These are phyloP conservation scores for Mus spicilegus DNA, from an alignment of 2,113 vertebrate species.

Conservation along the genomic window DNA sequence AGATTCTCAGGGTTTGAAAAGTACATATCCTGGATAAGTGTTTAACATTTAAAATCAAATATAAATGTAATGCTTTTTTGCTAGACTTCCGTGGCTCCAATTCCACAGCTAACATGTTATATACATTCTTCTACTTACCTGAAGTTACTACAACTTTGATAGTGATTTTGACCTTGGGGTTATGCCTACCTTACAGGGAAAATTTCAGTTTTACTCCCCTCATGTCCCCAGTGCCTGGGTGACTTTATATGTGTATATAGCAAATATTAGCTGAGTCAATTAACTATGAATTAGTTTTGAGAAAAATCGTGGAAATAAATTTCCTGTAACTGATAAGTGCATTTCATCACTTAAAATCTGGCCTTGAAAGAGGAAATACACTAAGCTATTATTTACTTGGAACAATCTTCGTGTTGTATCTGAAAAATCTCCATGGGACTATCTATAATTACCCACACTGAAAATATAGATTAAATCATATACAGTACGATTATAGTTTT, in stretches of 20 bases:
- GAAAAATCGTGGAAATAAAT: conserved; percentile 41
- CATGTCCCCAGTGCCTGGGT: neutral
- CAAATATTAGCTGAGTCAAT: conserved; percentile 20
- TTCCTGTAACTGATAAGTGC: neutral
- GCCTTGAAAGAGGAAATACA: conserved; percentile 50
- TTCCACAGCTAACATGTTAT: neutral
- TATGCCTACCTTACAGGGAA: neutral
- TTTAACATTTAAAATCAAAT: conserved; percentile 8
- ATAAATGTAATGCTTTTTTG: neutral
- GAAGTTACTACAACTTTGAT: neutral
- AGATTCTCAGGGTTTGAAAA: neutral
- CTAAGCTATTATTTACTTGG: neutral
- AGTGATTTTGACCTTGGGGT: neutral
- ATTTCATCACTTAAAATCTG: conserved; percentile 39
- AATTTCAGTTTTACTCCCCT: conserved; percentile 26
- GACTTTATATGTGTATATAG: conserved; percentile 19
- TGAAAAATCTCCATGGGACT: neutral
- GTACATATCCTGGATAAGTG: neutral
- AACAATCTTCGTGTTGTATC: neutral
- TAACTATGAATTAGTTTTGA: neutral
- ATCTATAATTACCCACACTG: neutral
- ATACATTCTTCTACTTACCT: neutral
- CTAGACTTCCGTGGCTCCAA: neutral
- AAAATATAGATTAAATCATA: conserved; percentile 12
- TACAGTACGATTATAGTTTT: conserved; percentile 8